Evolutionary conservation across 2,113 vertebrate species (phyloP).

Genomic region (Condylura cristata): DNA sequence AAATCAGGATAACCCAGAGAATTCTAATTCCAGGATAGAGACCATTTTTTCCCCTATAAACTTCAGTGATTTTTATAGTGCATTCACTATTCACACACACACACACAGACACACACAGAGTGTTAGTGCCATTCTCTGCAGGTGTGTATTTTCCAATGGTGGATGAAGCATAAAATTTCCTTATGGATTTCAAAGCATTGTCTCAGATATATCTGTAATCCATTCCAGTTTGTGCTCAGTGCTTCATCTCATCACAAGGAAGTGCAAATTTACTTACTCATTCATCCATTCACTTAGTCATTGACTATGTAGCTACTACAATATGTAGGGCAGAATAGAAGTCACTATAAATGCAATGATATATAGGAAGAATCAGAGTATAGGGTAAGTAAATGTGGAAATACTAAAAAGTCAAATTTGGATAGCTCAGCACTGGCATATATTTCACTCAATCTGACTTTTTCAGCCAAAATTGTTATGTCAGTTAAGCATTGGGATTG

Average conservation of each 20-base stretch:
- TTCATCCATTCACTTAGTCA: neutral
- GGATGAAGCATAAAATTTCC: neutral
- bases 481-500: neutral
- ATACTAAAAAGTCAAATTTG: neutral
- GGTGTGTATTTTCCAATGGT: neutral
- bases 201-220: neutral
- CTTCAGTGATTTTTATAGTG: neutral
- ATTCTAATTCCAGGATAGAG: neutral
- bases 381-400: neutral
- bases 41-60: neutral
- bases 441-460: neutral
- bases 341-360: neutral
- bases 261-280: neutral
- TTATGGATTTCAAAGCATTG: neutral
- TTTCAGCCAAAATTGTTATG: neutral
- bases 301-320: neutral
- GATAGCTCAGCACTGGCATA: neutral
- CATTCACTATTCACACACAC: neutral
- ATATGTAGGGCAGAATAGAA: neutral
- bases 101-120: neutral
- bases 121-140: too few species aligned
- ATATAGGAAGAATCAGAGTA: neutral
- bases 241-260: neutral
- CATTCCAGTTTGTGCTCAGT: neutral
- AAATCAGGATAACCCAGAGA: neutral